These are phyloP conservation scores for Acronicta aceris DNA, from an alignment of 2,888 invertebrate species.

Conservation along the genomic window DNA sequence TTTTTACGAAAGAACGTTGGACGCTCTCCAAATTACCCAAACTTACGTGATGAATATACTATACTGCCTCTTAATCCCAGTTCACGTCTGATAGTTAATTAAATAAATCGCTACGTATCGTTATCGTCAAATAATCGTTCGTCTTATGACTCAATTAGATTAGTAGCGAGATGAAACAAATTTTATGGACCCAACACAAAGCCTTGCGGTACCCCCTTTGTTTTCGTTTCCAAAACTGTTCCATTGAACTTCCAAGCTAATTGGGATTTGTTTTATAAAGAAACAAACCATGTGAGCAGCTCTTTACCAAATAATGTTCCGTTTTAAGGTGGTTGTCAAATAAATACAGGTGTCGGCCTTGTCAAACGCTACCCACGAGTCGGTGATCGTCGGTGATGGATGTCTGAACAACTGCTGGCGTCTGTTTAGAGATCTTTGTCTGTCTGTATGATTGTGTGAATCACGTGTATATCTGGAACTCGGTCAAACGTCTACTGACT, in stretches of 20 bases:
- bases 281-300: conserved; percentile 52
- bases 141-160: conserved; percentile 35
- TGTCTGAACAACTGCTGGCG: conserved; percentile 67
- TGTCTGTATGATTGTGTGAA: conserved; percentile 62
- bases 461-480: conserved; percentile 72
- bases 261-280: conserved; percentile 41
- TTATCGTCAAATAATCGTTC: conserved; percentile 53
- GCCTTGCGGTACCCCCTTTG: conserved; percentile 59
- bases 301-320: conserved; percentile 47
- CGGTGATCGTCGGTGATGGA: conserved; percentile 63
- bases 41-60: conserved; percentile 73
- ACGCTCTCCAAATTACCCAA: conserved; percentile 74
- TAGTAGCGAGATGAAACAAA: conserved; percentile 28
- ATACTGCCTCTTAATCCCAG: conserved; percentile 67
- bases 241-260: conserved; percentile 55
- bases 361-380: conserved; percentile 71
- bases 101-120: conserved; percentile 66
- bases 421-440: conserved; percentile 64
- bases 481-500: conserved; percentile 67
- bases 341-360: conserved; percentile 67
- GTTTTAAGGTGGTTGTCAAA: conserved; percentile 60
- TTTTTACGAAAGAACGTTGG: conserved; percentile 70
- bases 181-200: conserved; percentile 42
- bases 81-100: conserved; percentile 69
- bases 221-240: conserved; percentile 47